Evolutionary conservation across 1,140 invertebrate species (phyloP).

Genomic region (Heliconius hermathena): DNA sequence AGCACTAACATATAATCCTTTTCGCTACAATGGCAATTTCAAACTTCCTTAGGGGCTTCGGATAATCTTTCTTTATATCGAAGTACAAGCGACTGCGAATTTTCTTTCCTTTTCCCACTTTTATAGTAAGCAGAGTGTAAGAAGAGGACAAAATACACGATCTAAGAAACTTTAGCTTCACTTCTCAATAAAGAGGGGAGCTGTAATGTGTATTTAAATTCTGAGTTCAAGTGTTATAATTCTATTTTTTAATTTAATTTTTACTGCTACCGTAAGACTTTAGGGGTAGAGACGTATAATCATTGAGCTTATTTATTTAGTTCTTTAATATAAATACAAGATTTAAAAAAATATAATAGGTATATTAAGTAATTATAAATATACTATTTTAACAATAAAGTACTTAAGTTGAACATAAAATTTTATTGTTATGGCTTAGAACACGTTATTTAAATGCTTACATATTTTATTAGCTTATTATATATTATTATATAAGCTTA

Average conservation of each 20-base stretch:
- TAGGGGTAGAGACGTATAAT: slow-evolving; percentile 40
- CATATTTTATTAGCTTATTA: neutral
- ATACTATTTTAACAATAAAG: neutral
- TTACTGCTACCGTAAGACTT: slow-evolving; percentile 62
- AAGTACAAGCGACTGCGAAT: slow-evolving; percentile 63
- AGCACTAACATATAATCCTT: slow-evolving; percentile 83
- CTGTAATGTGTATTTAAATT: slow-evolving; percentile 82
- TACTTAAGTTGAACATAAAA: neutral
- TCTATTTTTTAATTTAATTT: slow-evolving; percentile 82
- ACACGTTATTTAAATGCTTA: neutral
- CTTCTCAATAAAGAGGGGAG: slow-evolving; percentile 80
- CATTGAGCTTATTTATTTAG: neutral
- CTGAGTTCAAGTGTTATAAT: slow-evolving; percentile 78
- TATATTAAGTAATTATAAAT: neutral
- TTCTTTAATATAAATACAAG: neutral
- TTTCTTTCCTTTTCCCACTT: slow-evolving; percentile 52
- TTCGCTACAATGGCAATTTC: slow-evolving; percentile 83
- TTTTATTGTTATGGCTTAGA: neutral
- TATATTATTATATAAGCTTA: neutral
- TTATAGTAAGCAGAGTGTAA: slow-evolving; percentile 34
- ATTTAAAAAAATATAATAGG: neutral
- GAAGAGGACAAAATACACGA: slow-evolving; percentile 53
- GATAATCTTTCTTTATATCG: slow-evolving; percentile 83
- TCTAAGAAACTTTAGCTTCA: slow-evolving; percentile 64
- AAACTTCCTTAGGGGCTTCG: slow-evolving; percentile 83